phyloP scores from a whole-genome alignment of 2,888 invertebrate genomes.

The Rugalucina vietnamica region DNA sequence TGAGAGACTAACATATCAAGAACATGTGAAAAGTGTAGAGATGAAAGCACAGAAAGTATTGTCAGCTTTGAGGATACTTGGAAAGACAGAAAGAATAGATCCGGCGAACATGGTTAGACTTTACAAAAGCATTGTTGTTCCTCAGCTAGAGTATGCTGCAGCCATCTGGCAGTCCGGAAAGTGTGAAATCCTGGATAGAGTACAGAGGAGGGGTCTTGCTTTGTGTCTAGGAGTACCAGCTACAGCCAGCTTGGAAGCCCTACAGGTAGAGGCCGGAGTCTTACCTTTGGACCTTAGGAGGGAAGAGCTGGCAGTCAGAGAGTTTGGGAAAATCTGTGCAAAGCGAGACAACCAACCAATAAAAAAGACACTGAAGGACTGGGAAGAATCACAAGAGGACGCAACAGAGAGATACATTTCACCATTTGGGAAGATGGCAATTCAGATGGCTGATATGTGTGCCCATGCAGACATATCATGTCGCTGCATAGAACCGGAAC shows the following conservation, averaged over 20 bases:
- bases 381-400: no score
- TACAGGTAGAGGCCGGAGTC: neutral
- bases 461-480: no score
- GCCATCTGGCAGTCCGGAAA: constrained; percentile 28
- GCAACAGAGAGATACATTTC: no score
- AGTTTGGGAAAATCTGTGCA: no score
- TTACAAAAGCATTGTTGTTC: constrained; percentile 16
- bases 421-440: no score
- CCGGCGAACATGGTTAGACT: neutral
- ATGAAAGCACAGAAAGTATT: neutral
- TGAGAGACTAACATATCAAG: constrained; percentile 8
- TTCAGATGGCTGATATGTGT: no score
- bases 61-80: neutral
- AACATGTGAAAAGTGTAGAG: constrained; percentile 10
- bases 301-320: no score
- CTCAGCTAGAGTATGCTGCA: constrained; percentile 30
- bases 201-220: constrained; percentile 14
- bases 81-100: constrained; percentile 10
- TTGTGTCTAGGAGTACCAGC: constrained; percentile 17
- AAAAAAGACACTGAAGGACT: no score
- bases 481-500: no score
- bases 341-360: no score
- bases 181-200: constrained; percentile 7
- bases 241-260: no score
- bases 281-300: no score